These are phyloP conservation scores for Callospermophilus lateralis DNA, from an alignment of 2,113 vertebrate species.

Conservation along the genomic window DNA sequence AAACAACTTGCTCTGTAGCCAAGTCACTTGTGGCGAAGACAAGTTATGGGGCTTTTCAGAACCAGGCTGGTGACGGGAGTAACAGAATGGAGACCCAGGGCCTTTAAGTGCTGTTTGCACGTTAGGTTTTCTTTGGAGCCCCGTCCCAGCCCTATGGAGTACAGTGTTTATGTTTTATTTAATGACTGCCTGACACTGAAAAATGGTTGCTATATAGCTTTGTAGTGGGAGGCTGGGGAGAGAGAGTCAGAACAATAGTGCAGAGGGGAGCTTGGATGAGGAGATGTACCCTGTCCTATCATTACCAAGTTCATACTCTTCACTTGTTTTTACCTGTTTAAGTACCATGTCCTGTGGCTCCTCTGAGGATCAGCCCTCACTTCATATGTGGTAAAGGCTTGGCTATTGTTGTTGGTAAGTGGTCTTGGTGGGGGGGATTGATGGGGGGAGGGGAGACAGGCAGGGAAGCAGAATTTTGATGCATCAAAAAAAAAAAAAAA, in stretches of 20 bases:
- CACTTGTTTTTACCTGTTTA: not conserved
- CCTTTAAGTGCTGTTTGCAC: constrained; percentile 21
- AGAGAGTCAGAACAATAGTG: not conserved
- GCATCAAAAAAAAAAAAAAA: not conserved
- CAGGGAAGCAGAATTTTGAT: not conserved
- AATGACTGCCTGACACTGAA: constrained; percentile 67
- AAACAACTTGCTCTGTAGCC: constrained; percentile 62
- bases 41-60: constrained; percentile 64
- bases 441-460: not conserved
- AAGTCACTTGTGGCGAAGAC: constrained; percentile 47
- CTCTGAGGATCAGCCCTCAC: not conserved
- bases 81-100: not conserved
- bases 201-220: constrained; percentile 51
- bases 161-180: constrained; percentile 67
- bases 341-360: not conserved
- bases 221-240: constrained; percentile 34
- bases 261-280: constrained; percentile 17
- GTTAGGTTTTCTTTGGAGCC: constrained; percentile 54
- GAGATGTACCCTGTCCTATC: not conserved
- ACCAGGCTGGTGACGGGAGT: not conserved
- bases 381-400: not conserved
- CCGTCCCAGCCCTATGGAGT: not conserved
- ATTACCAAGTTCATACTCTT: not conserved
- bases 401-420: not conserved
- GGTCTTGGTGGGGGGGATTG: not conserved